Base-by-base conservation (phyloP, 1,140 invertebrate genomes). In the Drepana arcuata region DNA sequence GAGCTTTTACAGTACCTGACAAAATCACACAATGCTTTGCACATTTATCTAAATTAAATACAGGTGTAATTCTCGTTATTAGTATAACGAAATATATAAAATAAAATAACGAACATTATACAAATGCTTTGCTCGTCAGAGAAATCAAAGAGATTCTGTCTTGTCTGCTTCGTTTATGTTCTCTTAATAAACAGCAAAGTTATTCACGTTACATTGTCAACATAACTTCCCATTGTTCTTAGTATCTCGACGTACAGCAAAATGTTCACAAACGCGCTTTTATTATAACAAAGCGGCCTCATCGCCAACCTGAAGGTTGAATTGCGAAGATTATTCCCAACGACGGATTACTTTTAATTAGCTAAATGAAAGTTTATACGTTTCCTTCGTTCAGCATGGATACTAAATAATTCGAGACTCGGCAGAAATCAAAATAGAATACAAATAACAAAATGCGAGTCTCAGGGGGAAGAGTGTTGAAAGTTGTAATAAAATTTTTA, bases 271-370 rank as follows among this genome's bases (percentile, higher is more conserved):
- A 53, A 60, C 36, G 39, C 55, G 41, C 56, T 57, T 66, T 60
- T 56, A 58, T 52, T 54, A 61, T 50, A 61, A 65, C 54, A 47
- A 31, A 44, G 26, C 44, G 44, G 47, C 44, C n/a, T n/a, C 51
- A 51, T 46, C 34, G 41, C 31, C 41, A 41, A 45, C 45, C 46
- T 35, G 41, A 53, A 57, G 49, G 57, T 59, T 57, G 51, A 47
- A 48, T 54, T 58, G 54, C 48, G 55, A 51, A 48, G 37, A 63
- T 63, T 42, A 46, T 62, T 52, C 57, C 54, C 59, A 34, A 37
- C 48, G 54, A 51, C 52, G 56, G 63, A 59, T 69, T 65, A 60
- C 72, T 74, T 77, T 74, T 74, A 77, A 77, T 77, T 78, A 72
- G 55, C 58, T 42, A 69, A 74, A 74, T 74, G 68, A 67, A 74